Conservation (phyloP, 2,797 vertebrate species). For the Cossypha polioptera region DNA sequence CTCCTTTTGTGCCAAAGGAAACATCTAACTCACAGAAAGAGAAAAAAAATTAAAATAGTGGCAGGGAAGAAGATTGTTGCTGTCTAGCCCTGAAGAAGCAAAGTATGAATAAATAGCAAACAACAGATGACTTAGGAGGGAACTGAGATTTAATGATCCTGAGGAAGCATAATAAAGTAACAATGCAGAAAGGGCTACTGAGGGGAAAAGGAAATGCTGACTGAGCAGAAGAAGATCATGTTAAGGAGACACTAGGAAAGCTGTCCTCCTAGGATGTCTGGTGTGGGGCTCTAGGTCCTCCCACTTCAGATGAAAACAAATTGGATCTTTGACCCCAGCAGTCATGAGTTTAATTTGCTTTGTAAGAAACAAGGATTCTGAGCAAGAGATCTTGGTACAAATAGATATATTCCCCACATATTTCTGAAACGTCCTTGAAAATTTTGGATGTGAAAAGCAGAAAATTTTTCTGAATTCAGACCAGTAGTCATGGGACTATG, state of each 20-base stretch:
- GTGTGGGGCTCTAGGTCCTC: neutral
- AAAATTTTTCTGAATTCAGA: neutral
- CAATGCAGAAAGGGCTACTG: neutral
- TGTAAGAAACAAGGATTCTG: neutral
- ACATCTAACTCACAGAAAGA: neutral
- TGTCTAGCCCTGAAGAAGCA: neutral
- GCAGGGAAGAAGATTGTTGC: neutral
- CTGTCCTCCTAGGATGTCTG: neutral
- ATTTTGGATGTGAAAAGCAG: neutral
- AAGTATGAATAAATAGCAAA: slow-evolving; percentile 5
- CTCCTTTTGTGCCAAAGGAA: slow-evolving; percentile 13
- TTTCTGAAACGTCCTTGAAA: neutral
- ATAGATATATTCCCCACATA: neutral
- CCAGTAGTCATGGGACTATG: neutral
- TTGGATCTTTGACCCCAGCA: neutral
- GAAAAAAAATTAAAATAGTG: neutral
- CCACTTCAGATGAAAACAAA: slow-evolving; percentile 11
- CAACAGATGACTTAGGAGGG: neutral
- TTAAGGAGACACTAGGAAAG: neutral
- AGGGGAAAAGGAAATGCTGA: slow-evolving; percentile 59
- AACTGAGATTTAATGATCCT: neutral
- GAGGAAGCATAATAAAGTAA: slow-evolving; percentile 18
- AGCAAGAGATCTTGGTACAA: neutral
- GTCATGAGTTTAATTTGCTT: neutral
- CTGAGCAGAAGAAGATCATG: neutral